These are phyloP conservation scores for Drosophila orena DNA, from an alignment of 1,140 invertebrate genomes.

Conservation along the genomic window DNA sequence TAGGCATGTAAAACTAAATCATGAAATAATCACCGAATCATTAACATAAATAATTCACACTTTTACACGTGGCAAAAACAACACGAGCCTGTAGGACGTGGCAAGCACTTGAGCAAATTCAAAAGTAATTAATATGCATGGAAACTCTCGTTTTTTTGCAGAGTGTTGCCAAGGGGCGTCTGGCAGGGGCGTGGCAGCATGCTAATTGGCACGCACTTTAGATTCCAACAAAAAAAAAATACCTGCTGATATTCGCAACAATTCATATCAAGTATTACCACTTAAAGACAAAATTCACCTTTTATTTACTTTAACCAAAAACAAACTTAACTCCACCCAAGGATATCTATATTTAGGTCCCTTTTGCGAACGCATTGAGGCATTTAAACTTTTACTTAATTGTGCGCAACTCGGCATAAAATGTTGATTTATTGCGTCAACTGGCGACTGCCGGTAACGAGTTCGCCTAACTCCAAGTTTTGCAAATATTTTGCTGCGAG, in stretches of 20 bases:
- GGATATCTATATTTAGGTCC: background rate
- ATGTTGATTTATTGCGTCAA: constrained; percentile 79
- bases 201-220: constrained; percentile 18
- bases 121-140: constrained; percentile 72
- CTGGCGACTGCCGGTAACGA: constrained; percentile 47
- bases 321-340: background rate
- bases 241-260: background rate
- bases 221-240: constrained; percentile 6
- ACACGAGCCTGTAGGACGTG: constrained; percentile 33
- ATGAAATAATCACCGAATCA: constrained; percentile 69
- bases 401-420: constrained; percentile 80
- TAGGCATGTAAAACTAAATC: constrained; percentile 62
- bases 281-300: background rate
- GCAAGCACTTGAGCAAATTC: constrained; percentile 31
- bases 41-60: constrained; percentile 70
- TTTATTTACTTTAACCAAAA: background rate
- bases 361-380: constrained; percentile 31
- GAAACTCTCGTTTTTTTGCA: constrained; percentile 21
- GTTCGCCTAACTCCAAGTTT: constrained; percentile 33
- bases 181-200: constrained; percentile 26
- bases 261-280: too few relatives aligned
- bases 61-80: constrained; percentile 42
- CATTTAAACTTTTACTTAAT: constrained; percentile 78
- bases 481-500: constrained; percentile 40
- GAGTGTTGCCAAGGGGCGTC: constrained; percentile 1